phyloP scores from a whole-genome alignment of 2,888 invertebrate species.

The Beris morrisii region DNA sequence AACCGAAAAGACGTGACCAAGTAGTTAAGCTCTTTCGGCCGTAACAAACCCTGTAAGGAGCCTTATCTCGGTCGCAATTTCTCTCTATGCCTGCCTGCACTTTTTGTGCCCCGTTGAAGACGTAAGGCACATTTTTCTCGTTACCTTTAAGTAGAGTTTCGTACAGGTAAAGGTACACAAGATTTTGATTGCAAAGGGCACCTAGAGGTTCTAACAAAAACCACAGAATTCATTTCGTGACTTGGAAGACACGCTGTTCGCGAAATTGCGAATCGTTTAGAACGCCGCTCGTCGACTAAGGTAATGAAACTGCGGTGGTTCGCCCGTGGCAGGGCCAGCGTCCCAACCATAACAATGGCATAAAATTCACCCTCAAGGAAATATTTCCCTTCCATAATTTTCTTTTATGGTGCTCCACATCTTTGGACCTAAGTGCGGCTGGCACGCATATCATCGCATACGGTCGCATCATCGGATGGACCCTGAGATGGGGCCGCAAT shows the following conservation, averaged over 20 bases:
- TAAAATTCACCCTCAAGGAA: conserved; percentile 6
- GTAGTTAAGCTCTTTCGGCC: conserved; percentile 41
- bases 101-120: no score
- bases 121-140: neutral
- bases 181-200: no score
- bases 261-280: conserved; percentile 6
- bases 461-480: no score
- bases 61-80: no score
- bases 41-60: neutral
- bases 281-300: neutral
- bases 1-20: conserved; percentile 42
- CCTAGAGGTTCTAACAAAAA: no score
- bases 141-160: neutral
- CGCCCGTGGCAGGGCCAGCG: no score
- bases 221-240: conserved; percentile 37
- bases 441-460: neutral
- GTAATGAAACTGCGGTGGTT: neutral
- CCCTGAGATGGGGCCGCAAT: no score
- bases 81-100: no score
- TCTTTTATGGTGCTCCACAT: neutral
- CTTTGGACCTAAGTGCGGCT: neutral
- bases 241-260: conserved; percentile 41
- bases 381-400: conserved; percentile 9
- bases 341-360: conserved; percentile 16
- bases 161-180: neutral